Conservation (phyloP, 2,113 vertebrate species). For the Ginglymostoma cirratum region DNA sequence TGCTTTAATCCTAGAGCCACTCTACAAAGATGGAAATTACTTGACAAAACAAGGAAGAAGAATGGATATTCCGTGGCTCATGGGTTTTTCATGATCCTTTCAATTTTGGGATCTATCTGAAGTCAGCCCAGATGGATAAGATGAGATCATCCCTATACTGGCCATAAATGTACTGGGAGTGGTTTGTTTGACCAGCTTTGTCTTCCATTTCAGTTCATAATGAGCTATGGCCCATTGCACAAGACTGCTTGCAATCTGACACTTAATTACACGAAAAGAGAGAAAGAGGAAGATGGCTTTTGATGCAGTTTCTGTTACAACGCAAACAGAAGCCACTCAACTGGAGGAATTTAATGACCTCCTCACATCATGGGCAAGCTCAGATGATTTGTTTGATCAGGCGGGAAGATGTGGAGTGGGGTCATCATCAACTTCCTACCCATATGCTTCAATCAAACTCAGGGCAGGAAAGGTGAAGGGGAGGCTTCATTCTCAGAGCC, state of each 20-base stretch:
- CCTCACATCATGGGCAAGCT: too few relatives aligned
- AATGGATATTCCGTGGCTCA: neutral
- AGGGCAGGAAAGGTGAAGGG: too few relatives aligned
- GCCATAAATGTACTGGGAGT: neutral
- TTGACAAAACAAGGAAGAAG: neutral
- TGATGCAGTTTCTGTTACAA: neutral
- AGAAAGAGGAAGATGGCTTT: neutral
- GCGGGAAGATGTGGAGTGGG: neutral
- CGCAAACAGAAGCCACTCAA: neutral
- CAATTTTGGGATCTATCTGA: neutral
- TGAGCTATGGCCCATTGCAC: neutral
- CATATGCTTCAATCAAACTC: too few relatives aligned
- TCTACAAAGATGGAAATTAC: neutral
- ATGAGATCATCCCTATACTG: neutral
- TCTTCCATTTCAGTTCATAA: neutral
- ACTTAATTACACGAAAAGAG: neutral
- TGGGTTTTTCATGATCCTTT: neutral
- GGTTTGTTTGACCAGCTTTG: neutral
- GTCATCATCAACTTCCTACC: too few relatives aligned
- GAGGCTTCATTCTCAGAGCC: too few relatives aligned
- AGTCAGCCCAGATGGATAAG: neutral
- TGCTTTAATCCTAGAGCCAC: neutral
- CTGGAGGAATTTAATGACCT: neutral
- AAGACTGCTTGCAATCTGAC: neutral
- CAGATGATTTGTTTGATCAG: neutral